phyloP scores from a whole-genome alignment of 2,888 invertebrate species.

The Xanthia icteritia region DNA sequence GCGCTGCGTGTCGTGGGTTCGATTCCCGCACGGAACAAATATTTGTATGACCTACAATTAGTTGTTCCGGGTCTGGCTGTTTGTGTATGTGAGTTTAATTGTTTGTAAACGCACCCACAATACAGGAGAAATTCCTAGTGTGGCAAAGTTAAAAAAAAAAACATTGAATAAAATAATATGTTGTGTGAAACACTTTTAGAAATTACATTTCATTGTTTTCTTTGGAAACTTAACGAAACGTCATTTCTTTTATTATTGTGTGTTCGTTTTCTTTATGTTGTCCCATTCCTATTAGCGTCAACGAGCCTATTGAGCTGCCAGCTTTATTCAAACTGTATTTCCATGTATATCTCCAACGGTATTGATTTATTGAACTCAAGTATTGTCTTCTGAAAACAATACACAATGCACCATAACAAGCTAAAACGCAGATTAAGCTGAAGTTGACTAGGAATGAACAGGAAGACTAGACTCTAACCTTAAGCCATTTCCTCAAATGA shows the following conservation, averaged over 20 bases:
- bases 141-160: too few species aligned
- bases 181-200: too few species aligned
- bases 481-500: constrained; percentile 33
- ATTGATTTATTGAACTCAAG: neutral
- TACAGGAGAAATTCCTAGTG: too few species aligned
- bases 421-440: neutral
- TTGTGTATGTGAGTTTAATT: too few species aligned
- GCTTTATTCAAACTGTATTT: neutral
- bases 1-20: too few species aligned
- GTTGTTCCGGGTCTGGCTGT: too few species aligned
- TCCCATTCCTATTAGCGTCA: neutral
- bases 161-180: neutral
- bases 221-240: neutral
- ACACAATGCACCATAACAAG: constrained; percentile 34
- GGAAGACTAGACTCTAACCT: constrained; percentile 6
- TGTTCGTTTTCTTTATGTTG: neutral
- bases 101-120: too few species aligned
- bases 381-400: constrained; percentile 35
- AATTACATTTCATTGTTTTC: neutral
- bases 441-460: constrained; percentile 6
- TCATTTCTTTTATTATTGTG: neutral
- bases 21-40: too few species aligned
- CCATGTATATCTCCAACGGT: neutral
- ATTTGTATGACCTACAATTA: too few species aligned
- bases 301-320: neutral